Base-by-base conservation (phyloP, 2,113 vertebrate species). In the Nasalis larvatus region DNA sequence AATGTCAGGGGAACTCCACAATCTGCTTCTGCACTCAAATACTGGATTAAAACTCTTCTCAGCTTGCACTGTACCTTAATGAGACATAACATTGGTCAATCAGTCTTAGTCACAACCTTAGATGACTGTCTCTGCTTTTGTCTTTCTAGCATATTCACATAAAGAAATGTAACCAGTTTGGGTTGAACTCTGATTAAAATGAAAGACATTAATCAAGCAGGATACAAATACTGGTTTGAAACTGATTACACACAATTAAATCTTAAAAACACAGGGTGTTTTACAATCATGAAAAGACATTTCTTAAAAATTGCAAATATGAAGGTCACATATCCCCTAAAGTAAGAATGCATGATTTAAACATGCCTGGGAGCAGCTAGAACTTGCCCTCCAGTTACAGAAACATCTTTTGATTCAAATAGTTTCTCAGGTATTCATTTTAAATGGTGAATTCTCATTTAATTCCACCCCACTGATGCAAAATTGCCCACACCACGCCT, bases 321-420 rank as follows among this genome's bases (percentile, higher is more conserved):
- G 69, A 96, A 89, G 40, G 73, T 82, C 73, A 63, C 20, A 27
- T 35, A 66, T 49, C 32, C 17, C 95, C 86, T 83, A 73, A 95
- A 86, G 81, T 8, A 77, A 76, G n/a, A 85, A 60, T 86, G 16
- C 13, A 58, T 69, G 91, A 52, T 91, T 87, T 82, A 94, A n/a
- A 69, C 82, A 56, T 92, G 9, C 71, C 91, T 89, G 66, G 52
- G 3, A 89, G 66, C 13, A 89, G 27, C 27, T 94, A 58, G 12
- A 86, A 73, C 58, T 96, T 94, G 52, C 45, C 52, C 52, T 87
- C 68, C 66, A 45, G 69, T 78, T 86, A 87, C 77, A 71, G 42
- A 93, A 87, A 93, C 6, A 66, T 91, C n/a, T 66, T 86, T 89
- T 80, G 20, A 81, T 89, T 89, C 56, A 83, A 92, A 63, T 86